These are phyloP conservation scores for Meiosimyza platycephala DNA, from an alignment of 2,888 invertebrate genomes.

Conservation along the genomic window DNA sequence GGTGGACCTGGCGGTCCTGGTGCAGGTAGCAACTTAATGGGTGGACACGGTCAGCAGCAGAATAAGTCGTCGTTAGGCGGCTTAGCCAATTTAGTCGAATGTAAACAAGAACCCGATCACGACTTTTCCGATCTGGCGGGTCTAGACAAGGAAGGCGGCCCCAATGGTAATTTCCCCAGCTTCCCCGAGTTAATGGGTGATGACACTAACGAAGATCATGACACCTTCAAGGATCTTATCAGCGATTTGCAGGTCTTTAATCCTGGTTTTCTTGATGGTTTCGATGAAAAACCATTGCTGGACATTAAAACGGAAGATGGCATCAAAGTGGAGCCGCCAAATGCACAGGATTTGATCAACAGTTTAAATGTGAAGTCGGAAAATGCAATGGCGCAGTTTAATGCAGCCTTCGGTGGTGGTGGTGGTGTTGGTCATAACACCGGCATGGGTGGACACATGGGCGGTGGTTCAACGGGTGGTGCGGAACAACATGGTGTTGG, in stretches of 20 bases:
- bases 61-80: constrained; percentile 68
- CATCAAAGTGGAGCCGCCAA: constrained; percentile 65
- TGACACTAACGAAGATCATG: constrained; percentile 83
- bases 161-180: constrained; percentile 80
- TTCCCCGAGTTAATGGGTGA: constrained; percentile 86
- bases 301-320: constrained; percentile 67
- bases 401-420: constrained; percentile 58
- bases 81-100: constrained; percentile 79
- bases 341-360: constrained; percentile 65
- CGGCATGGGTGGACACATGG: constrained; percentile 32
- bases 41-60: constrained; percentile 58
- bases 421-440: constrained; percentile 45
- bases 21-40: constrained; percentile 57
- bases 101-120: constrained; percentile 85
- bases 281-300: constrained; percentile 71
- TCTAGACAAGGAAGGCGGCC: constrained; percentile 84
- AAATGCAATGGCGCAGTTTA: constrained; percentile 63
- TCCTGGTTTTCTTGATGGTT: constrained; percentile 84
- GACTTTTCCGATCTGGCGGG: constrained; percentile 90
- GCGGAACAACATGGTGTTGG: constrained; percentile 15
- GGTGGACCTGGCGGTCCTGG: constrained; percentile 46
- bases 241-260: constrained; percentile 86
- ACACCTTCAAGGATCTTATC: constrained; percentile 86
- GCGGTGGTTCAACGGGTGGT: constrained; percentile 45
- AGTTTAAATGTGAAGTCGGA: constrained; percentile 66